Evolutionary conservation across 2,888 invertebrate species (phyloP), one percentile per base, ranked within the genome.

Genomic region (Pseudococcus viburni): DNA sequence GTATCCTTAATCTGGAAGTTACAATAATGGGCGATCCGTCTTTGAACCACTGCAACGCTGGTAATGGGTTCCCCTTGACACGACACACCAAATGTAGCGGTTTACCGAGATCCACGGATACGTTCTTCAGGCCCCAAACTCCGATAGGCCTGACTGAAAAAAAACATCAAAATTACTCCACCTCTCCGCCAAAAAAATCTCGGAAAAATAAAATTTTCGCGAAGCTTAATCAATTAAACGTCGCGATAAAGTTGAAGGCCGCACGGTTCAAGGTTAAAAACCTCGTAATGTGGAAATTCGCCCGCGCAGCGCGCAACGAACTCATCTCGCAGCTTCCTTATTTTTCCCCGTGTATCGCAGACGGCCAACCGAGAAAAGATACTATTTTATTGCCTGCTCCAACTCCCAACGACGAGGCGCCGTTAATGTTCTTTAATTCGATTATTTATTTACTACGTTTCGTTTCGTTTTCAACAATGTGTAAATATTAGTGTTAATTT

Each of bases 31-130:
- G 93, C 90, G 94, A 93, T 90, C 94, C 94, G 93, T 96, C 94
- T 92, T 95, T 95, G 93, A 94, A 95, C 97, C 97, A 97, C 90
- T 95, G 94, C 90, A 97, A 95, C 90, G 95, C 94, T 46, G 97
- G 97, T 89, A 95, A 94, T 77, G 97, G 97, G 90, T 95, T 94
- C 55, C 95, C 96, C 91, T 93, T 94, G 90, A 95, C 95, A 90
- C 94, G 94, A 92, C 96, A 96, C 91, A 95, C 94, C 91, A 97
- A 94, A 91, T 93, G 93, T 91, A 95, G 90, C 86, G 89, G 88
- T 86, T 90, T 90, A 84, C 90, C 89, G 64, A 90, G 89, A 89
- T 90, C 90, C 84, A 90, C 89, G 84, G 90, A 89, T 11, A 90
- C 89, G 89, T 91, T 90, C 46, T 89, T 89, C 88, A 91, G 90